Conservation (phyloP, 2,888 invertebrate genomes). For the Ornithoptera priamus region DNA sequence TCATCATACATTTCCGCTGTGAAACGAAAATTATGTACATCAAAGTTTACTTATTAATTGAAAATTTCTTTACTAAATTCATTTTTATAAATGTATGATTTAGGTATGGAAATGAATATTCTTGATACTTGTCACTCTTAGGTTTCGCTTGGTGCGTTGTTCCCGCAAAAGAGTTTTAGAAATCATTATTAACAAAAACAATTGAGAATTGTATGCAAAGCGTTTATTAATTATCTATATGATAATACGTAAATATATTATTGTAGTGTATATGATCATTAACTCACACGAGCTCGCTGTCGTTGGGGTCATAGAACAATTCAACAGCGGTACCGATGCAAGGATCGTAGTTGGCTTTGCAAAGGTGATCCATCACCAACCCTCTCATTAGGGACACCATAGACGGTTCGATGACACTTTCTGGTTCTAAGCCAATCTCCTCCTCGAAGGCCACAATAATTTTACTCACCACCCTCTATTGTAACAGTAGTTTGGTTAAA, state of each 20-base stretch:
- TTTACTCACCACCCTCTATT: constrained; percentile 63
- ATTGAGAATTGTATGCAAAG: too few species aligned
- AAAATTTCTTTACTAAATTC: too few species aligned
- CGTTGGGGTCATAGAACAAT: constrained; percentile 61
- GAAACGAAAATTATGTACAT: too few species aligned
- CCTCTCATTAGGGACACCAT: constrained; percentile 64
- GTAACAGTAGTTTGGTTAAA: neutral
- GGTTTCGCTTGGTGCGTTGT: too few species aligned
- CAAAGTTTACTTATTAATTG: too few species aligned
- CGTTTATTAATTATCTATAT: too few species aligned
- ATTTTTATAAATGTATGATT: too few species aligned
- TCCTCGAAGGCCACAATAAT: constrained; percentile 53
- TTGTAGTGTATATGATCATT: neutral
- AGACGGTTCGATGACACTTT: constrained; percentile 48
- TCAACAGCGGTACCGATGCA: constrained; percentile 71
- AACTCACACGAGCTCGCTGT: constrained; percentile 58
- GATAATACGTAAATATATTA: neutral
- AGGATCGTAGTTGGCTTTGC: constrained; percentile 58
- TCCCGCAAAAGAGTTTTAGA: too few species aligned
- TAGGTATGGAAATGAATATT: too few species aligned
- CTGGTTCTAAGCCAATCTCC: constrained; percentile 58
- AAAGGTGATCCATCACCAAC: constrained; percentile 72
- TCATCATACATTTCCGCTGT: too few species aligned
- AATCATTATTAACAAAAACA: too few species aligned
- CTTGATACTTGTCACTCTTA: too few species aligned